A percentile compares a stretch with the other conserved stretches of the same genome.
These are phyloP conservation scores for Agriopis marginaria DNA, from an alignment of 2,888 invertebrate genomes.

Conservation along the genomic window DNA sequence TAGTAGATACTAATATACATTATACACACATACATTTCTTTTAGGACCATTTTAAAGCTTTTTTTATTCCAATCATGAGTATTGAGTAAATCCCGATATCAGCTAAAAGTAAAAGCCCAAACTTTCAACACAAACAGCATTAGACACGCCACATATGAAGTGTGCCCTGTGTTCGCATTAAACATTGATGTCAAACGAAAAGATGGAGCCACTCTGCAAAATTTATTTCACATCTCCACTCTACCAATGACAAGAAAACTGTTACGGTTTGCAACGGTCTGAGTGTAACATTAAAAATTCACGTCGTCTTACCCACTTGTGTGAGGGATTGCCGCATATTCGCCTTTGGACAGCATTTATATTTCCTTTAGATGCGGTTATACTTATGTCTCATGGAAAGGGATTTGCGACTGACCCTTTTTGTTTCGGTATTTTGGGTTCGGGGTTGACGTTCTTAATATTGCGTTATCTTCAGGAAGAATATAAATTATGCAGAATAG, in stretches of 20 bases:
- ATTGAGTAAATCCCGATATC: slow-evolving; percentile 46
- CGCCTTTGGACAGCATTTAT: slow-evolving; percentile 85
- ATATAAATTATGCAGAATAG: slow-evolving; percentile 8
- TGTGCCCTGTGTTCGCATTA: slow-evolving; percentile 81
- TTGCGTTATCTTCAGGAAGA: slow-evolving; percentile 11
- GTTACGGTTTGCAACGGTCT: slow-evolving; percentile 86
- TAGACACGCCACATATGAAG: slow-evolving; percentile 82
- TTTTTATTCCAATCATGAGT: slow-evolving; percentile 46
- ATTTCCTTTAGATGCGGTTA: slow-evolving; percentile 81
- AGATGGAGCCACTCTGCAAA: slow-evolving; percentile 87
- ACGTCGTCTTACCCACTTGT: slow-evolving; percentile 85
- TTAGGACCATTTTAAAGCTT: background rate
- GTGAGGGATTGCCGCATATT: slow-evolving; percentile 86
- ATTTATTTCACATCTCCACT: slow-evolving; percentile 86
- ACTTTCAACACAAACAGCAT: slow-evolving; percentile 76
- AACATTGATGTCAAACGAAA: slow-evolving; percentile 85
- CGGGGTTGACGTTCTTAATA: slow-evolving; percentile 26
- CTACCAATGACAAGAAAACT: slow-evolving; percentile 86
- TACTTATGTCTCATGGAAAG: slow-evolving; percentile 67
- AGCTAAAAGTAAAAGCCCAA: slow-evolving; percentile 64
- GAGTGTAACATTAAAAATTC: slow-evolving; percentile 87
- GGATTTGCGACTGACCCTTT: slow-evolving; percentile 57
- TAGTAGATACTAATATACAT: no score
- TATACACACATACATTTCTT: no score
- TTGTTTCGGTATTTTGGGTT: slow-evolving; percentile 48